These are phyloP conservation scores for Tyrophagus putrescentiae DNA, from an alignment of 1,140 invertebrate species.

Conservation along the genomic window DNA sequence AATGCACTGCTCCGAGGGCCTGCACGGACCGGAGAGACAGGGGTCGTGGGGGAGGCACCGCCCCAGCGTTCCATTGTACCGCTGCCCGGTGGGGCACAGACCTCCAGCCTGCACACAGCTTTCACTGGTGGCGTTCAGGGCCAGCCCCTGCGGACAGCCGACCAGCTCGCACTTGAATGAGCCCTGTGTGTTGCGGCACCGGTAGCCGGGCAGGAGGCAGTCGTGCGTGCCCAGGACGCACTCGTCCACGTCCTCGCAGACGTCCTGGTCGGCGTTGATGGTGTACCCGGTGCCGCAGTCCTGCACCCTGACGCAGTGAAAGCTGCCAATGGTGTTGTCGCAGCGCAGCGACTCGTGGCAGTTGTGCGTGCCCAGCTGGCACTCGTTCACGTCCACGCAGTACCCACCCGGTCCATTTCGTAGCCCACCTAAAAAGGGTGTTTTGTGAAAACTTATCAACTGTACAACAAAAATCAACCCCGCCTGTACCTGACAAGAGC, in stretches of 20 bases:
- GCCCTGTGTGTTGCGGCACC: conserved; percentile 67
- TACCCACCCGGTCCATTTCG: conserved; percentile 27
- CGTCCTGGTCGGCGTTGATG: conserved; percentile 62
- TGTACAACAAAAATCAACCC: background rate
- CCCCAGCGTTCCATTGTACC: conserved; percentile 28
- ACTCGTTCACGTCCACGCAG: conserved; percentile 46
- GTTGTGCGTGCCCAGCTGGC: conserved; percentile 40
- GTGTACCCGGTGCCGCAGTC: conserved; percentile 94
- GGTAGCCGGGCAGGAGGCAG: conserved; percentile 58
- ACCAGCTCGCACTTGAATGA: conserved; percentile 56
- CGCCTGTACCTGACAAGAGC: background rate
- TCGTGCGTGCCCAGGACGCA: conserved; percentile 63
- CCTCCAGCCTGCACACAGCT: conserved; percentile 35
- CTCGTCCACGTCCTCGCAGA: conserved; percentile 69
- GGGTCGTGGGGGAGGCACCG: conserved; percentile 45
- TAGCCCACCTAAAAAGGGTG: conserved; percentile 29
- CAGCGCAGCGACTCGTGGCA: conserved; percentile 57
- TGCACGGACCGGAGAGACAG: conserved; percentile 30
- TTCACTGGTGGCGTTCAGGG: conserved; percentile 29
- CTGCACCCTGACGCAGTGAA: conserved; percentile 58
- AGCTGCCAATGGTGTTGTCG: conserved; percentile 77
- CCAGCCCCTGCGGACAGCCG: conserved; percentile 37
- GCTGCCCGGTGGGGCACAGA: conserved; percentile 36
- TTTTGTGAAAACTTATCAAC: background rate
- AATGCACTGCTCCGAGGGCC: conserved; percentile 59